phyloP scores from a whole-genome alignment of 2,113 vertebrate genomes.

The Elephantulus edwardii region DNA sequence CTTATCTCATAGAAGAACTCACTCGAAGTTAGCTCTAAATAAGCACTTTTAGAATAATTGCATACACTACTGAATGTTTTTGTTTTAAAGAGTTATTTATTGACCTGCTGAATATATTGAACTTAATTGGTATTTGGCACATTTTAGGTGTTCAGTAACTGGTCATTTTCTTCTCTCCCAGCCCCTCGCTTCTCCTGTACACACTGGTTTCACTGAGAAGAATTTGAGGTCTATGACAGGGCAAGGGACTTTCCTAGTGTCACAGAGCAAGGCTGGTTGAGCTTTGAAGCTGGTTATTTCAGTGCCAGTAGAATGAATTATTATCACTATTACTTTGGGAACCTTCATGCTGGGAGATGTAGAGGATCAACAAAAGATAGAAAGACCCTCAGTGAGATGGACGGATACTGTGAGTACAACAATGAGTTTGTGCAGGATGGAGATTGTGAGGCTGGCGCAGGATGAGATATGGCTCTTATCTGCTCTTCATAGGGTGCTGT shows the following conservation, averaged over 20 bases:
- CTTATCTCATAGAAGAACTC: background rate
- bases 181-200: background rate
- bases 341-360: too few species aligned
- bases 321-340: too few species aligned
- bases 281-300: background rate
- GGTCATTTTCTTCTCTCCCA: background rate
- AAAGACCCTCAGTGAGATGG: too few species aligned
- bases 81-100: background rate
- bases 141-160: background rate
- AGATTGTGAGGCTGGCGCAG: too few species aligned
- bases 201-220: background rate
- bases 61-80: background rate
- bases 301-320: background rate
- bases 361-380: too few species aligned
- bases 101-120: background rate
- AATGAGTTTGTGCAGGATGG: too few species aligned
- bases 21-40: background rate
- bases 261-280: fast-evolving
- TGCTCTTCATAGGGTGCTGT: too few species aligned
- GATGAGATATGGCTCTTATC: too few species aligned
- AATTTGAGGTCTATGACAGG: background rate
- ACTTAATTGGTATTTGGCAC: background rate
- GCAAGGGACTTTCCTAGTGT: constrained; percentile 8
- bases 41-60: background rate
- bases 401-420: too few species aligned